phyloP scores from a whole-genome alignment of 2,797 vertebrate species.

The Poeciliopsis turneri region DNA sequence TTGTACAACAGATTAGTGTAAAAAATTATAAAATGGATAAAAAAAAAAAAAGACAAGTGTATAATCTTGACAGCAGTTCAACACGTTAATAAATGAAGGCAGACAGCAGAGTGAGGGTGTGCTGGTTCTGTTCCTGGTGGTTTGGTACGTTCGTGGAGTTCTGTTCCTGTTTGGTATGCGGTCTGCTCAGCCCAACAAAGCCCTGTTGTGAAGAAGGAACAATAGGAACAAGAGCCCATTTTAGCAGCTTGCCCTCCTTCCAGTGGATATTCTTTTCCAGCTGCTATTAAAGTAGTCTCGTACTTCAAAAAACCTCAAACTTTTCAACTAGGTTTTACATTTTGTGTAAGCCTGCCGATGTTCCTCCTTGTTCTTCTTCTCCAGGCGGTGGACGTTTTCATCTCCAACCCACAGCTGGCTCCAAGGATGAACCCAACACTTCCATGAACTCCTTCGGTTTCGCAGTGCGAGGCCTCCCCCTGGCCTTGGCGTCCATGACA shows the following conservation, averaged over 20 bases:
- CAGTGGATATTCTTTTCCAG: constrained; percentile 30
- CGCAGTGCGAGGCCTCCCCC: constrained; percentile 82
- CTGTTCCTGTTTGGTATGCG: constrained; percentile 36
- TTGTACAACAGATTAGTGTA: not conserved
- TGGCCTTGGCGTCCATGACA: constrained; percentile 87
- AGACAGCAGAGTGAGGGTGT: too few species aligned
- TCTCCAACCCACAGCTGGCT: constrained; percentile 59
- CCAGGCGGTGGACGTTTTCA: constrained; percentile 63
- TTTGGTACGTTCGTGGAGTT: not conserved
- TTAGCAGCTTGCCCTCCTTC: not conserved
- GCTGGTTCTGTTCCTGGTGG: not conserved
- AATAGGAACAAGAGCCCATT: constrained; percentile 50
- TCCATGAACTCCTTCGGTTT: constrained; percentile 82
- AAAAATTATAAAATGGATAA: not conserved
- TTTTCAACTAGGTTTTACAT: not conserved
- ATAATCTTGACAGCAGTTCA: too few species aligned
- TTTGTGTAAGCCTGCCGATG: constrained; percentile 10
- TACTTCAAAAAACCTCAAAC: not conserved
- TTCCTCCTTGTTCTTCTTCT: constrained; percentile 21
- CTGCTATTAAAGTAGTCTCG: not conserved
- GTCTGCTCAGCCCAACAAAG: constrained; percentile 46
- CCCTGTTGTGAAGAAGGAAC: constrained; percentile 51
- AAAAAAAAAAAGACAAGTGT: too few species aligned
- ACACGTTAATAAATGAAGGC: too few species aligned
- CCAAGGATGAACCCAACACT: constrained; percentile 39